Evolutionary conservation across 2,797 vertebrate genomes (phyloP), one percentile per base, ranked within the genome.

Genomic region (Erethizon dorsatum): DNA sequence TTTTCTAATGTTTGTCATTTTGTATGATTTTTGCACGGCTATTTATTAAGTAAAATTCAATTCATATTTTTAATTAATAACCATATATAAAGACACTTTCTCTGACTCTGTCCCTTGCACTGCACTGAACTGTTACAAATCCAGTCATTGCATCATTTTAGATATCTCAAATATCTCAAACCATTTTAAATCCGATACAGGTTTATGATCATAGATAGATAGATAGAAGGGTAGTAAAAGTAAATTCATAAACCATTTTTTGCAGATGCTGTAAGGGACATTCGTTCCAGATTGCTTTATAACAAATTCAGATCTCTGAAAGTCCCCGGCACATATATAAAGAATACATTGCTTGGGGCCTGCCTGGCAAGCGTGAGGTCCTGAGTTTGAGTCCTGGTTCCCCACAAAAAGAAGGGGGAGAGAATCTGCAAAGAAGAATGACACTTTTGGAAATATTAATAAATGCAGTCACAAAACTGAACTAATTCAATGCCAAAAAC

Each of bases 31-130:
- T 82, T 90, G 2, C 37, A 52, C 47, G 14, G 2, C 88, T 7
- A 80, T 90, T 87, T 87, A 59, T 63, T 92, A 91, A 86, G 80
- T 86, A 67, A 90, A 88, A 84, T 28, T 84, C 52, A 82, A 17
- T 59, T 94, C 0, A 50, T 65, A 8, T 63, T 83, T 9, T 88
- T 88, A 83, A 24, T 65, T 94, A 57, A 80, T 54, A 91, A 41
- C 61, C 6, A 71, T 22, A 75, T 24, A 54, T 9, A 56, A 47
- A 95, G 33, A 80, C 7, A 85, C 5, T 88, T 83, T 90, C 22
- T 73, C 20, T 57, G 7, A 61, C 91, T 87, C 63, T 75, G 24
- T 90, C 78, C 45, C 54, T 61, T 90, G 2, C 14, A 61, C 14
- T 71, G 3, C 26, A 52, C 5, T 82, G 28, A 90, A 12, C 45